Conservation (phyloP, 2,888 invertebrate species). For the Clitarchus hookeri region DNA sequence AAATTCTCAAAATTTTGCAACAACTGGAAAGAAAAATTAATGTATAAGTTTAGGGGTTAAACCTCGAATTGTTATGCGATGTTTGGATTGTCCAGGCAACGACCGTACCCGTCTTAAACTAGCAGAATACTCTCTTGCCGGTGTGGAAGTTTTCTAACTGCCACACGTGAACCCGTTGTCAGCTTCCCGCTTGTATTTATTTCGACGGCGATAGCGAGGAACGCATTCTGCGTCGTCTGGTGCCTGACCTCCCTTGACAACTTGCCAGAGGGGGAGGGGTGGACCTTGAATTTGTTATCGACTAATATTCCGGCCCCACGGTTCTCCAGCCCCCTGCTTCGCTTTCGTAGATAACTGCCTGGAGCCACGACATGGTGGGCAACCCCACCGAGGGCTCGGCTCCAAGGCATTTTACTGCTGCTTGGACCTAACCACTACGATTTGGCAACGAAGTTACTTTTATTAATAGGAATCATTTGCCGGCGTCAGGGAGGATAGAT, state of each 20-base stretch:
- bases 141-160: no score
- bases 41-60: no score
- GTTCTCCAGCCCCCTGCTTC: background rate
- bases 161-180: no score
- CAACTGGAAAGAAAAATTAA: no score
- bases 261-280: background rate
- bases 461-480: background rate
- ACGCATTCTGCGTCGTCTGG: background rate
- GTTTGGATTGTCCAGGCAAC: no score
- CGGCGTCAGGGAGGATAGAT: no score
- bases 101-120: no score
- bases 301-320: background rate
- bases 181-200: no score
- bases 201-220: background rate
- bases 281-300: constrained; percentile 3
- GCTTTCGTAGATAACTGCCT: background rate
- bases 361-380: background rate
- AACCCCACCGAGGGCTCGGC: background rate
- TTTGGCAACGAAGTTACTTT: background rate
- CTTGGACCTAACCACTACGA: background rate
- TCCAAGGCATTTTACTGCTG: background rate
- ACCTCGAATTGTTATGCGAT: no score
- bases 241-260: background rate
- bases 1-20: no score
- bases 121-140: no score